These are phyloP conservation scores for Drosophila ironensis DNA, from an alignment of 1,140 invertebrate genomes.

Conservation along the genomic window DNA sequence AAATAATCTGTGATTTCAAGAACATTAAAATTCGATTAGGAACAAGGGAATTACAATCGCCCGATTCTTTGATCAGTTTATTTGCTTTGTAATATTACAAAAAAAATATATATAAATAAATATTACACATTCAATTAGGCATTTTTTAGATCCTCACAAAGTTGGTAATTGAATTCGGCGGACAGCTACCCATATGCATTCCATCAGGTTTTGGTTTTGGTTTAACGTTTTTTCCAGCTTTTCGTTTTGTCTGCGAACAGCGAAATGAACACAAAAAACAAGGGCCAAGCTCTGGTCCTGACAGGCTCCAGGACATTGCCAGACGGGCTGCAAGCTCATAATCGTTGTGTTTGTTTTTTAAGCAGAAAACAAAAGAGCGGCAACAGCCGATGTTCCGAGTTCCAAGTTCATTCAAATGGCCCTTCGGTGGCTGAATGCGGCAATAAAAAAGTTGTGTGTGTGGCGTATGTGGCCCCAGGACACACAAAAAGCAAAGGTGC, in stretches of 20 bases:
- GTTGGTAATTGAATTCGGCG: neutral
- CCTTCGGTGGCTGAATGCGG: conserved; percentile 21
- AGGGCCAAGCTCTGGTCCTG: conserved; percentile 50
- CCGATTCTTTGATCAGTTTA: too few relatives aligned
- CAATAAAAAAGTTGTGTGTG: conserved; percentile 65
- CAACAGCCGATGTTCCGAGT: conserved; percentile 30
- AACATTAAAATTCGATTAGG: conserved; percentile 23
- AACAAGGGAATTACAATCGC: too few relatives aligned
- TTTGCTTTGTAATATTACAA: too few relatives aligned
- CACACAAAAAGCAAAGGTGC: conserved; percentile 4
- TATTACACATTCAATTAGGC: neutral
- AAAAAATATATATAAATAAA: neutral
- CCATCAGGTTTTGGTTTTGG: neutral
- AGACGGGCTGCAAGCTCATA: conserved; percentile 31
- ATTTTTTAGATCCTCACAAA: neutral
- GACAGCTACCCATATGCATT: too few relatives aligned
- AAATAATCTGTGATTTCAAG: neutral
- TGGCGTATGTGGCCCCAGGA: conserved; percentile 66
- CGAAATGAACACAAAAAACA: conserved; percentile 41
- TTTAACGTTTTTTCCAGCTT: neutral
- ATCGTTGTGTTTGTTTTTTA: conserved; percentile 34
- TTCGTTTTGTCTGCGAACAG: conserved; percentile 1
- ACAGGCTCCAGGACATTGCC: conserved; percentile 46
- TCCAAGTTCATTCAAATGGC: conserved; percentile 75
- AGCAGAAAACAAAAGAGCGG: conserved; percentile 34